A percentile compares a stretch with the other conserved stretches of the same genome.
phyloP scores from a whole-genome alignment of 2,113 vertebrate genomes.

The Pholis gunnellus region DNA sequence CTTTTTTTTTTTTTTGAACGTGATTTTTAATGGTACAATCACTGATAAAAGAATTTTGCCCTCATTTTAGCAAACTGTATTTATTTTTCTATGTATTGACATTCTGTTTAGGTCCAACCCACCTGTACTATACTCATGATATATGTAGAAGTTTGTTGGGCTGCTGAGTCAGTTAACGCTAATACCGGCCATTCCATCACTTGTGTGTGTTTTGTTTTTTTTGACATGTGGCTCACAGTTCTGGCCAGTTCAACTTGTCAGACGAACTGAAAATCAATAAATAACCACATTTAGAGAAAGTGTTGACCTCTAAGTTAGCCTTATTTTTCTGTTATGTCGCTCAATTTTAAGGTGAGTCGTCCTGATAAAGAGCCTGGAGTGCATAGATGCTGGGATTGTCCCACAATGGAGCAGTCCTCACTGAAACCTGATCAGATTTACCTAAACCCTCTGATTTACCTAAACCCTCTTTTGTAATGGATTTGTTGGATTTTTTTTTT shows the following conservation, averaged over 20 bases:
- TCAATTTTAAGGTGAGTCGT: background rate
- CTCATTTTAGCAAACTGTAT: constrained; percentile 84
- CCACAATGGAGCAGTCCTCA: constrained; percentile 11
- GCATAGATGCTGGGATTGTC: constrained; percentile 18
- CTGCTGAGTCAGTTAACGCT: constrained; percentile 57
- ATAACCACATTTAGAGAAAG: constrained; percentile 50
- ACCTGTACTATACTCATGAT: constrained; percentile 72
- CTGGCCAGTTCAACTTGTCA: constrained; percentile 33
- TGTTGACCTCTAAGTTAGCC: background rate
- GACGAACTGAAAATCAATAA: constrained; percentile 60
- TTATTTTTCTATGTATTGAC: constrained; percentile 84
- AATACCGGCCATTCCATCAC: constrained; percentile 41
- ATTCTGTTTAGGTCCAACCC: constrained; percentile 68
- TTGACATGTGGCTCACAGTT: constrained; percentile 33
- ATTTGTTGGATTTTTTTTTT: constrained; percentile 1
- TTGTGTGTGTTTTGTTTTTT: constrained; percentile 30
- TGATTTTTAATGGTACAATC: constrained; percentile 83
- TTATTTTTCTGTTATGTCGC: background rate
- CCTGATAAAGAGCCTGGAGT: background rate
- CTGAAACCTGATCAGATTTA: background rate
- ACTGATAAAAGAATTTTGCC: constrained; percentile 78
- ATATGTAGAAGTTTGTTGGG: constrained; percentile 64
- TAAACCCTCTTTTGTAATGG: background rate
- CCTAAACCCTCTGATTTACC: background rate
- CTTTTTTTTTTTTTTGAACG: constrained; percentile 69